Conservation (phyloP, 1,140 invertebrate genomes). For the Mycetomoellerius zeteki region DNA sequence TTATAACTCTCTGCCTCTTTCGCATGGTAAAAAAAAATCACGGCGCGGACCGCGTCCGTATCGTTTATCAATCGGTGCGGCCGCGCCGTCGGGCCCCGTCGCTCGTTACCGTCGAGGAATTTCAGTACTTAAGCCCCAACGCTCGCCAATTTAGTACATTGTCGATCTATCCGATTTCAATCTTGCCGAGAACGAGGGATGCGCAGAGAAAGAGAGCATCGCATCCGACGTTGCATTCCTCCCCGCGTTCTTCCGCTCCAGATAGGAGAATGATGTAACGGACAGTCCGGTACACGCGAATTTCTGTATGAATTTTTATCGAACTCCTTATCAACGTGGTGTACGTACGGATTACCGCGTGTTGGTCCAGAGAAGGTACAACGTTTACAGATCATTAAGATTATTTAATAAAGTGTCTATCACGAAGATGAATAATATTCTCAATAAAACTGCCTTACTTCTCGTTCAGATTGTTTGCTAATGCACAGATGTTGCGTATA, state of each 20-base stretch:
- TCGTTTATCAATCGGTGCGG: slow-evolving; percentile 56
- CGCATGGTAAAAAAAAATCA: slow-evolving; percentile 43
- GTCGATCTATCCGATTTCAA: slow-evolving; percentile 30
- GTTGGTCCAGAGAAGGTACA: slow-evolving; percentile 16
- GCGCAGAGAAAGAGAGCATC: not conserved
- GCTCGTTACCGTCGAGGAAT: slow-evolving; percentile 43
- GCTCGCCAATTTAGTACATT: slow-evolving; percentile 40
- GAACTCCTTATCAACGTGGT: slow-evolving; percentile 23
- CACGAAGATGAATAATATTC: slow-evolving; percentile 37
- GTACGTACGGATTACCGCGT: not conserved
- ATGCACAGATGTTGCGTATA: not conserved
- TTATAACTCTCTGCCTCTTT: slow-evolving; percentile 41
- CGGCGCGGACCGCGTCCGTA: slow-evolving; percentile 22
- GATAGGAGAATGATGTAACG: slow-evolving; percentile 27
- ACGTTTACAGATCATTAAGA: slow-evolving; percentile 57
- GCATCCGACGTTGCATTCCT: not conserved
- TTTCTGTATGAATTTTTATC: slow-evolving; percentile 26
- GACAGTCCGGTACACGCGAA: slow-evolving; percentile 5
- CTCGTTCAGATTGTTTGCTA: slow-evolving; percentile 12
- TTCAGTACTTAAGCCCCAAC: slow-evolving; percentile 49
- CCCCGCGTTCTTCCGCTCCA: not conserved
- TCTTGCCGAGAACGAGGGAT: slow-evolving; percentile 17
- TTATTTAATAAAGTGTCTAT: slow-evolving; percentile 47
- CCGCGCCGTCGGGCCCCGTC: slow-evolving; percentile 22
- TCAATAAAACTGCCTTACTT: not conserved